Evolutionary conservation across 2,888 invertebrate genomes (phyloP), one percentile per base, ranked within the genome.

Genomic region (Epistrophe eligans): DNA sequence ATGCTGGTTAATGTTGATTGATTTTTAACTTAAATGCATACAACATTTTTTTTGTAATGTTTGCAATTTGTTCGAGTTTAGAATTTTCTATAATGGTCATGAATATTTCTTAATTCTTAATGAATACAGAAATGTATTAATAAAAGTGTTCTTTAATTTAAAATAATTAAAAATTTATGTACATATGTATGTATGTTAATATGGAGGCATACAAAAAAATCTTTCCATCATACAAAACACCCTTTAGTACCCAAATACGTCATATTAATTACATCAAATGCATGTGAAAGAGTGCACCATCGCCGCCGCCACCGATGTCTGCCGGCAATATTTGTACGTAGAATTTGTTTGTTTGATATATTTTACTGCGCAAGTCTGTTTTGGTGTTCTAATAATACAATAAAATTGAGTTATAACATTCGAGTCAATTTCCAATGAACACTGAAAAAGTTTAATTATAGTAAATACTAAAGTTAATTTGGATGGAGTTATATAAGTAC

Each of bases 241-340:
- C 58, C 58, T 58, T 17, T 58, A 11, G 4, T 0, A 58, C 17
- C 17, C 11, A 17, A 0, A 8, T 57, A 57, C 35, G 57, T 57
- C 35, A 57, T 57, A 17, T 35, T 57, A n/a, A 35, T 38, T 19
- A 38, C 58, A 58, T 58, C 35, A 38, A 58, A 10, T 58, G 58
- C 58, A 58, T 35, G 0, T 17, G 11, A 58, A 35, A 58, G 35
- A 35, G 32, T 58, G 57, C 57, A 57, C 4, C 15, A 15, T 35
- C 17, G 35, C n/a, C n/a, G n/a, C n/a, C n/a, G n/a, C n/a, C 17
- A 40, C 40, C 40, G 11, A 4, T n/a, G 2, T 1, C 7, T 2
- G 35, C 35, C 35, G 57, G 57, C 57, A 15, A 28, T 6, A 40
- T 40, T 4, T 11, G 24, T 24, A 24, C n/a, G 32, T 50, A 11